phyloP scores from a whole-genome alignment of 2,113 vertebrate species.

The Mustela lutreola region DNA sequence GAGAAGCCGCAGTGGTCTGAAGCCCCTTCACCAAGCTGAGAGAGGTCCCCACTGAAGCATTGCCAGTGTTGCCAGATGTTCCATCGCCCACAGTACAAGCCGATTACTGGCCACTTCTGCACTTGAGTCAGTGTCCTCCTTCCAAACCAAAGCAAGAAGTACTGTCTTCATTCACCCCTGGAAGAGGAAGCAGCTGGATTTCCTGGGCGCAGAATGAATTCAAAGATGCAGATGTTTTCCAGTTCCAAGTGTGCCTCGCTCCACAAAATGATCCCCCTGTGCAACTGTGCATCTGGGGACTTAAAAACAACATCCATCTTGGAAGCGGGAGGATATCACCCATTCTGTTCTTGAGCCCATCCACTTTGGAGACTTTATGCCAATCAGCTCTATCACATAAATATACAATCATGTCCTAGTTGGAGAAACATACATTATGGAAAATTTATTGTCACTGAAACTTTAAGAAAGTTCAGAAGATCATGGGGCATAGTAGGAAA shows the following conservation, averaged over 20 bases:
- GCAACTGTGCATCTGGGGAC: conserved; percentile 95
- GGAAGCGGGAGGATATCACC: conserved; percentile 94
- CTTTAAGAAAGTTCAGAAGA: conserved; percentile 91
- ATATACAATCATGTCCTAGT: conserved; percentile 94
- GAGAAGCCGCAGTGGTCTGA: conserved; percentile 70
- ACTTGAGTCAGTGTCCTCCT: conserved; percentile 89
- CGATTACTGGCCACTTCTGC: conserved; percentile 93
- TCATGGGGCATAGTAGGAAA: conserved; percentile 92
- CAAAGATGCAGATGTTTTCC: conserved; percentile 97
- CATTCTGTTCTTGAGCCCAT: conserved; percentile 95
- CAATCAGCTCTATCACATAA: conserved; percentile 96
- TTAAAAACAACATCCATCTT: conserved; percentile 97
- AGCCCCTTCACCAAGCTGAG: conserved; percentile 54
- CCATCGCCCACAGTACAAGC: conserved; percentile 92
- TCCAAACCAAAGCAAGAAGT: conserved; percentile 93
- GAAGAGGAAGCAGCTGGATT: conserved; percentile 93
- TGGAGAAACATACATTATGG: conserved; percentile 94
- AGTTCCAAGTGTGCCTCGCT: conserved; percentile 95
- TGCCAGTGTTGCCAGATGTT: conserved; percentile 91
- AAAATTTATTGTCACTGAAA: conserved; percentile 92
- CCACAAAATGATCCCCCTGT: conserved; percentile 96
- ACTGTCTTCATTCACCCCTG: conserved; percentile 89
- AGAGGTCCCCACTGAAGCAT: conserved; percentile 87
- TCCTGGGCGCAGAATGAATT: conserved; percentile 94
- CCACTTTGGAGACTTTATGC: conserved; percentile 95